These are phyloP conservation scores for Penaeus chinensis DNA, from an alignment of 1,140 invertebrate species.

Conservation along the genomic window DNA sequence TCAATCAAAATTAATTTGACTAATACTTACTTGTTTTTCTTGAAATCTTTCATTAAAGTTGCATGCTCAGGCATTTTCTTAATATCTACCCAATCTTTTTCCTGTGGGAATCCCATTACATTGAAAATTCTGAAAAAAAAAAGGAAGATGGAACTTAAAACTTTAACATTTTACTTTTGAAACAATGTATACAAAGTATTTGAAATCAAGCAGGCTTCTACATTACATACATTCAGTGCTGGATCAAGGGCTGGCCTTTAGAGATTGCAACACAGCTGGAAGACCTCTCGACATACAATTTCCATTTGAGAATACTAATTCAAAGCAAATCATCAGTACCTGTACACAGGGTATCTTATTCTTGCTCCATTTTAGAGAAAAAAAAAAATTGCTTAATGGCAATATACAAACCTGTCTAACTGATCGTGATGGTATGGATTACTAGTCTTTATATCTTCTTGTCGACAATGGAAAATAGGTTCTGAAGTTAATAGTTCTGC, in stretches of 20 bases:
- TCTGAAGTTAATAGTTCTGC: slow-evolving; percentile 96
- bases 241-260: too few relatives aligned
- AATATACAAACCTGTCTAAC: slow-evolving; percentile 76
- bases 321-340: too few relatives aligned
- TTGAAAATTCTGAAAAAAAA: slow-evolving; percentile 88
- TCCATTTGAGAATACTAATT: too few relatives aligned
- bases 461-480: slow-evolving; percentile 99
- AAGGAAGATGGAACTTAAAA: background rate
- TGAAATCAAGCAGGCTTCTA: too few relatives aligned
- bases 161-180: background rate
- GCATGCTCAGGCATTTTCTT: slow-evolving; percentile 99
- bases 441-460: slow-evolving; percentile 99
- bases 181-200: too few relatives aligned
- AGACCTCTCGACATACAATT: too few relatives aligned
- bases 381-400: background rate
- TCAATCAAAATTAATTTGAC: slow-evolving; percentile 25
- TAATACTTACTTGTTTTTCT: slow-evolving; percentile 85
- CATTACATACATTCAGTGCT: too few relatives aligned
- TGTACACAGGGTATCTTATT: too few relatives aligned
- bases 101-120: slow-evolving; percentile 99
- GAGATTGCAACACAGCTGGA: too few relatives aligned
- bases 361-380: too few relatives aligned
- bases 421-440: slow-evolving; percentile 99
- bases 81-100: slow-evolving; percentile 99
- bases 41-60: slow-evolving; percentile 96